Percentiles rank a stretch among this genome's conserved stretches.
phyloP scores from a whole-genome alignment of 2,888 invertebrate species.

The Dendrolimus pini region DNA sequence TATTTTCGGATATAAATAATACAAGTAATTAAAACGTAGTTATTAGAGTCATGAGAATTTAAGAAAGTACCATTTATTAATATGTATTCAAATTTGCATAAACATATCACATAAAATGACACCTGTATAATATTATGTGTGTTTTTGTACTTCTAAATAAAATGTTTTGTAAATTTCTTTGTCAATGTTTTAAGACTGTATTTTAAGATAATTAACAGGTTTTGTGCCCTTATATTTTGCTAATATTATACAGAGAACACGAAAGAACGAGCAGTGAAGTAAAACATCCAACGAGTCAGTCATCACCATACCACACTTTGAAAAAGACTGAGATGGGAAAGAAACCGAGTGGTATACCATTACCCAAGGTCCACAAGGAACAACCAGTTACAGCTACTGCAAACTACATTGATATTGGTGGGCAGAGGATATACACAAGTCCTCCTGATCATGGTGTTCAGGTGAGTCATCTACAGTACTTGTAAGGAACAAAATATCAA shows the following conservation, averaged over 20 bases:
- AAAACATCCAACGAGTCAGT: constrained; percentile 60
- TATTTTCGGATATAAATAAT: too few species aligned
- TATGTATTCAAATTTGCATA: too few species aligned
- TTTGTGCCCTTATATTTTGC: not conserved
- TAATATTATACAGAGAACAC: constrained; percentile 45
- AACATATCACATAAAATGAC: too few species aligned
- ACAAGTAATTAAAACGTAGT: too few species aligned
- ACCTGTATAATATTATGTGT: too few species aligned
- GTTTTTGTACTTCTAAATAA: too few species aligned
- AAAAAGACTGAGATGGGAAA: constrained; percentile 56
- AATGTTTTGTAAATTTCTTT: too few species aligned
- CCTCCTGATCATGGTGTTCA: constrained; percentile 73
- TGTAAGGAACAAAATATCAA: too few species aligned
- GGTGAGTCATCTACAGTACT: constrained; percentile 27
- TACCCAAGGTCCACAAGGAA: constrained; percentile 64
- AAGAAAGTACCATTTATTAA: too few species aligned
- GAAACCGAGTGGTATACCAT: constrained; percentile 67
- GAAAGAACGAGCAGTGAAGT: constrained; percentile 67
- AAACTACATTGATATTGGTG: constrained; percentile 68
- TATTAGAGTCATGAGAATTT: too few species aligned
- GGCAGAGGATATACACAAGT: constrained; percentile 67
- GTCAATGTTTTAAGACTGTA: too few species aligned
- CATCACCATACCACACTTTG: constrained; percentile 66
- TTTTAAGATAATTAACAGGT: too few species aligned
- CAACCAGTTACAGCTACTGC: constrained; percentile 54